phyloP scores from a whole-genome alignment of 2,888 invertebrate genomes.

The Cheilosia impressa region DNA sequence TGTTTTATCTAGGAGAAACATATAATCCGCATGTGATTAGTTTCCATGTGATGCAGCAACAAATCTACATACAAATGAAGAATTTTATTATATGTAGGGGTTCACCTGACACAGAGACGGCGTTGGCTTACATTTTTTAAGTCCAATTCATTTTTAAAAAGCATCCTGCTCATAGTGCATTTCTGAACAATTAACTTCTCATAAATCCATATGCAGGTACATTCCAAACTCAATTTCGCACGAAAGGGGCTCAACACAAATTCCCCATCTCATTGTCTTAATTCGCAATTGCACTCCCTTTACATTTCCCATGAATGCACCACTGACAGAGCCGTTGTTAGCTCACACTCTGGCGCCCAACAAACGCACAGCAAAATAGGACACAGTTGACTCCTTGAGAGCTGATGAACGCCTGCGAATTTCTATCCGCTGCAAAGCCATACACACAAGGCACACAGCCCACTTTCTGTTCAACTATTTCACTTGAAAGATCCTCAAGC shows the following conservation, averaged over 20 bases:
- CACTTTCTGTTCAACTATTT: conserved; percentile 5
- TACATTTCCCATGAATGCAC: neutral
- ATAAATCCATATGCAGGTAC: neutral
- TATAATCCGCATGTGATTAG: no score
- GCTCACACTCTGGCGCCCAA: neutral
- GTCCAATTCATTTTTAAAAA: neutral
- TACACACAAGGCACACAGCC: neutral
- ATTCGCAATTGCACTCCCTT: neutral
- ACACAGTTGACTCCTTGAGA: conserved; percentile 12
- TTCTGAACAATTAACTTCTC: neutral
- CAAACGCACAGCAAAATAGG: neutral
- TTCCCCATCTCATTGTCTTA: neutral
- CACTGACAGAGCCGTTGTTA: neutral
- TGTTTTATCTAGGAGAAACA: no score
- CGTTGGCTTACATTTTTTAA: neutral
- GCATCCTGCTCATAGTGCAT: neutral
- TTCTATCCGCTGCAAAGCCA: neutral
- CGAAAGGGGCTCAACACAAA: neutral
- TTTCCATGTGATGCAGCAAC: no score
- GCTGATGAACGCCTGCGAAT: conserved; percentile 1
- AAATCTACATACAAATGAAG: no score
- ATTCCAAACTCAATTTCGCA: neutral
- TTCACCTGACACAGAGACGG: no score
- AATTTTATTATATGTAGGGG: no score
- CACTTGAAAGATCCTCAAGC: conserved; percentile 24